Evolutionary conservation across 2,113 vertebrate species (phyloP), one percentile per base, ranked within the genome.

Genomic region (Actinemys pallida): DNA sequence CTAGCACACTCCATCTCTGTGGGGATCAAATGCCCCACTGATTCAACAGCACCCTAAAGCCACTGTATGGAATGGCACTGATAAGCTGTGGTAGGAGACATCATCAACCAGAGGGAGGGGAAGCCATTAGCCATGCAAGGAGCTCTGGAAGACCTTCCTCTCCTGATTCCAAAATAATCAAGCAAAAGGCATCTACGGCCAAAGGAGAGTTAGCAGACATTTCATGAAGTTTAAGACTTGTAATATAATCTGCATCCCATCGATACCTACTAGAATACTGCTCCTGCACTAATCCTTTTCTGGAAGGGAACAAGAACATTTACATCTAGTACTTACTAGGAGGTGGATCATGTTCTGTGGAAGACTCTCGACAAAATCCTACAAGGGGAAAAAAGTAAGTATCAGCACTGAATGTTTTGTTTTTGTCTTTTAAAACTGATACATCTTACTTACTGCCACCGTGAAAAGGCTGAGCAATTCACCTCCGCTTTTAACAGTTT

Each of bases 321-420:
- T 25, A 93, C 83, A 84, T 79, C 91, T 8, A 87, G 85, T 84
- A 97, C 98, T 97, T 95, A 93, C 98, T 92, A 86, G 91, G 84
- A 78, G 98, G 96, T 75, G 98, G 97, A 29, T 98, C 98, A 1
- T 97, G 95, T 89, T 99, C 98, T 92, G 98, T 14, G 24, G 98
- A 95, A 86, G 98, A 98, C 49, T 98, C 98, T 57, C 54, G 86
- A 97, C 97, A 98, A 91, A 99, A 99, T 82, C 98, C 99, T 99
- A 97, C n/a, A 93, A 76, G 94, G 87, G 93, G 93, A 95, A 93
- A 92, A 81, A 13, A 76, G 45, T 1, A 62, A 25, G 56, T 10
- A 79, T 89, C 35, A 94, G 92, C 53, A 84, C 87, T 42, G 75
- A 29, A 72, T 54, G 8, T 54, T 85, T 88, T 4, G 3, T 82